Evolutionary conservation across 1,140 invertebrate species (phyloP), one percentile per base, ranked within the genome.

Genomic region (Drosophila hydei): DNA sequence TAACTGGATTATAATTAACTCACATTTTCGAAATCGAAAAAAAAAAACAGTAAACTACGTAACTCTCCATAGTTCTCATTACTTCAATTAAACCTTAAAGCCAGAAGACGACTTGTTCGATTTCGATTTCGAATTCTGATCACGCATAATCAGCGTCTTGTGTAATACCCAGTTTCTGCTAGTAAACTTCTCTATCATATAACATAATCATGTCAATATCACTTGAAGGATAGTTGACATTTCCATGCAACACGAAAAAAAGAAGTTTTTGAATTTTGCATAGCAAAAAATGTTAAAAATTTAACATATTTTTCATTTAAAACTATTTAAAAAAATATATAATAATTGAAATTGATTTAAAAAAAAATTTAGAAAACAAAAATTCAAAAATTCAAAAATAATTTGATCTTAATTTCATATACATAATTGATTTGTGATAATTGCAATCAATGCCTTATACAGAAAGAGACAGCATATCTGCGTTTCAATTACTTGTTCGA

Each of bases 1-100:
- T 40, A 63, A 85, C 75, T 85, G 81, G 81, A 85, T 85, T 85
- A 85, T 63, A 75, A 60, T 50, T 78, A 67, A 75, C 55, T 45
- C 14, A 56, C 55, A 45, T 48, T 18, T 14, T 36, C 14, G 7
- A 51, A 30, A 27, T 9, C n/a, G 2, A 50, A 50, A 51, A 18
- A 18, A 18, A 43, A 8, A 6, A 42, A 42, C 38, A 16, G n/a
- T 4, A 9, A 33, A 30, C 58, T 40, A 62, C 63, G 33, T 62
- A 58, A 47, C 30, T 30, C 64, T 50, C 33, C 19, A 16, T 45
- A 2, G 9, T 21, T 19, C 21, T 18, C 45, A 59, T 80, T 68
- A 63, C 67, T 80, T 63, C 47, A 70, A 38, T 50, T 79, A 75
- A 79, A 63, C 69, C 61, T 52, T 19, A 33, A 52, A 18, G 45